Evolutionary conservation across 2,113 vertebrate genomes (phyloP), one percentile per base, ranked within the genome.

Genomic region (Pteronura brasiliensis): DNA sequence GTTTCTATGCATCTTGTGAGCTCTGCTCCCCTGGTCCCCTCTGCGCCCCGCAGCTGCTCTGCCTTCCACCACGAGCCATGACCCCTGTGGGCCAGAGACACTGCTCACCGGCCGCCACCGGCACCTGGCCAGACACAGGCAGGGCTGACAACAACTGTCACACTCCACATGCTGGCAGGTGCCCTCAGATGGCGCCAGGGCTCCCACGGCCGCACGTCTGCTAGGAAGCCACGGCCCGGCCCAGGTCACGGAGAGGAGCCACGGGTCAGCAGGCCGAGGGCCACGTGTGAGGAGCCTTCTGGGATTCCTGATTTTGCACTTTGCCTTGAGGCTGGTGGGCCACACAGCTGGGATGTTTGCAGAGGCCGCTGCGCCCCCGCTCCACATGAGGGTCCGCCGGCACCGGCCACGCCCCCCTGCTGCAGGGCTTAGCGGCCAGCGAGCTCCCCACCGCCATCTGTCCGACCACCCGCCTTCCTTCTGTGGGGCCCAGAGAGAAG

Each of bases 401-500:
- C 29, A n/a, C 52, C 34, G 39, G 52, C 74, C 13, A 15, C 1
- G 3, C 57, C 42, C 18, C 6, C 23, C 23, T 1, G 21, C 36
- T 8, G 4, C 47, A 61, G 82, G 63, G 27, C 52, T 15, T 2
- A 12, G 3, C 0, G 5, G 61, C 14, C 1, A 29, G 76, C 9
- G 3, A 34, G 52, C 49, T 59, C 52, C 6, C 14, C 29, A 21
- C 29, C 2, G 4, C n/a, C 6, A 11, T 42, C 81, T 0, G 1
- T 76, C 44, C 29, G 11, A 47, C 76, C 39, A 23, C 17, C 31
- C 6, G 0, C 47, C 36, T 63, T 31, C 42, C 23, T 23, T 34
- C 47, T 9, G 25, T 0, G 5, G n/a, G 59, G 42, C 59, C 71
- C 0, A 0, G 36, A 8, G 7, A 27, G 21, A 27, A 8, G 23